Base-by-base conservation (phyloP, 2,797 vertebrate species). In the Parauchenoglanis ngamensis region DNA sequence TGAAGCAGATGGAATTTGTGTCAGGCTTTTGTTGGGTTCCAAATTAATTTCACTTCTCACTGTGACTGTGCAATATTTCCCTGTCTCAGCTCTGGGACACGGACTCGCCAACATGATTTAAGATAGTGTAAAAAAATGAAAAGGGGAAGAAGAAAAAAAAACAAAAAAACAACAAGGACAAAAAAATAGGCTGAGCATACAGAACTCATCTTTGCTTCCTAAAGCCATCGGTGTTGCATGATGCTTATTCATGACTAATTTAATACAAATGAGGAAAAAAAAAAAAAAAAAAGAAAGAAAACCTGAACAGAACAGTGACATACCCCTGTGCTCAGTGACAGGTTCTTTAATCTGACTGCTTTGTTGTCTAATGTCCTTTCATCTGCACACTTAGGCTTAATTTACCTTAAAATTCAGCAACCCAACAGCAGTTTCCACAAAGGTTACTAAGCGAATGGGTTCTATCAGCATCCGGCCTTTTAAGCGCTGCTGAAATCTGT, bases 321-420 rank as follows among this genome's bases (percentile, higher is more conserved):
- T 17, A 63, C 40, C 92, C 78, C 56, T 84, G 52, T 28, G 70
- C 31, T 52, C 46, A 75, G 28, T 57, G 73, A 78, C 73, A 7
- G 86, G 25, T 70, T 15, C 75, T 70, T 78, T 72, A 85, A 63
- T 88, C 67, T 49, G 10, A 44, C 17, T 89, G 83, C 86, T 92
- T 89, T 91, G 85, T 91, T 91, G 87, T 56, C 44, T 54, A 86
- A 86, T 59, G 46, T 56, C 73, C 92, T 94, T 91, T 94, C 83
- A 90, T 86, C 86, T 88, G 92, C 94, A 94, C 72, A 91, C 94
- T 94, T 75, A 63, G 31, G 67, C 46, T 84, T 93, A 91, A 94
- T 96, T 97, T 98, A 99, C 98, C 98, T 98, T 98, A 95, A 99
- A 98, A 97, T 98, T 98, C 93, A 99, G 97, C 93, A 99, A 96